Evolutionary conservation across 2,888 invertebrate genomes (phyloP).

Genomic region (Archaeoteleia sp.): DNA sequence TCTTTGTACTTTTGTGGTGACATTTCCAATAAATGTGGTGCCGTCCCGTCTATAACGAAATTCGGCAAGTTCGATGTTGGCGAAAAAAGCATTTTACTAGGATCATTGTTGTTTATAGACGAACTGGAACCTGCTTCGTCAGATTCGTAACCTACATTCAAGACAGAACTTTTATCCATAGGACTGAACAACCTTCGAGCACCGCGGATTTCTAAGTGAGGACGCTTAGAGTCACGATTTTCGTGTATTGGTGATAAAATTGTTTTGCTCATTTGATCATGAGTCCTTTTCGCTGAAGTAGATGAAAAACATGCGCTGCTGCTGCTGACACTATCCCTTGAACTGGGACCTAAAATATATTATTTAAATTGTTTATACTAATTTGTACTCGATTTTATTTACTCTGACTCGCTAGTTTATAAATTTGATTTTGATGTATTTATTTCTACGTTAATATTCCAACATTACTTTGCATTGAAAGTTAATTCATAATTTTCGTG

Average conservation of each 20-base stretch:
- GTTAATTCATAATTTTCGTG: too few species aligned
- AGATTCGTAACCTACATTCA: conserved; percentile 57
- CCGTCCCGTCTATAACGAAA: conserved; percentile 84
- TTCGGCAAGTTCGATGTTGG: conserved; percentile 86
- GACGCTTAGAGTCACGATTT: conserved; percentile 71
- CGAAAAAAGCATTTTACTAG: conserved; percentile 66
- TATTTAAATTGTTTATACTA: neutral
- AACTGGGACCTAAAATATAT: conserved; percentile 18
- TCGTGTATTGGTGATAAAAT: conserved; percentile 70
- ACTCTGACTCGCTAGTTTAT: too few species aligned
- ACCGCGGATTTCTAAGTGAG: conserved; percentile 72
- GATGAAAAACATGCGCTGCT: conserved; percentile 37
- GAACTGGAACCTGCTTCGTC: conserved; percentile 65
- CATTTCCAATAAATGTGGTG: conserved; percentile 83
- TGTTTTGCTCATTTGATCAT: conserved; percentile 63
- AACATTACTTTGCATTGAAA: too few species aligned
- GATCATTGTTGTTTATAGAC: conserved; percentile 21
- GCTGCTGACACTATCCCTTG: conserved; percentile 3
- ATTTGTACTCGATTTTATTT: too few species aligned
- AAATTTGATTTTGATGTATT: too few species aligned
- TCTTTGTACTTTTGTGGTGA: conserved; percentile 82
- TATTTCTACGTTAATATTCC: too few species aligned
- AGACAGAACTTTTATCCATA: conserved; percentile 32
- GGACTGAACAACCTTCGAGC: conserved; percentile 76
- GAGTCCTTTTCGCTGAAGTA: conserved; percentile 57